Evolutionary conservation across 2,888 invertebrate species (phyloP).

Genomic region (Clepsis dumicolana): DNA sequence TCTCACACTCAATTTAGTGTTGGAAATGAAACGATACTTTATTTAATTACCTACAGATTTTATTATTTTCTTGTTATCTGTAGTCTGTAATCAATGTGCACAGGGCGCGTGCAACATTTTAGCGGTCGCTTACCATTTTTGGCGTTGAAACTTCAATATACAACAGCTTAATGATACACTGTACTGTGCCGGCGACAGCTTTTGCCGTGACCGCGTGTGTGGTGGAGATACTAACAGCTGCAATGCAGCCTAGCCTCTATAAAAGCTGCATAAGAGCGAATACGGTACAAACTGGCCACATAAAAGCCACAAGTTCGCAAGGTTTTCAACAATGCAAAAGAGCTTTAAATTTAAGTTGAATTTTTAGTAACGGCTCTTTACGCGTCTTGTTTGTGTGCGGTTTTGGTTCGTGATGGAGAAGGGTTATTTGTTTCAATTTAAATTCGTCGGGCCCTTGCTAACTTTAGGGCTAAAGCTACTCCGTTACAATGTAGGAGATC

Average conservation of each 20-base stretch:
- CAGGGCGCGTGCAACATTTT: background rate
- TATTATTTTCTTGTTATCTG: no score
- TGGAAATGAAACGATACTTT: no score
- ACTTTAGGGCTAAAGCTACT: no score
- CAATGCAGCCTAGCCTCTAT: slow-evolving; percentile 4
- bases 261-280: background rate
- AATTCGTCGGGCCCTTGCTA: no score
- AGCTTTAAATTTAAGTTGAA: slow-evolving; percentile 30
- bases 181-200: slow-evolving; percentile 37
- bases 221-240: slow-evolving; percentile 20
- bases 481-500: no score
- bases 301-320: slow-evolving; percentile 28
- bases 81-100: no score
- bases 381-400: slow-evolving; percentile 7
- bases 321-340: slow-evolving; percentile 36
- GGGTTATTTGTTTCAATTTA: no score
- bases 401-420: slow-evolving; percentile 6
- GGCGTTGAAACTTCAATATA: slow-evolving; percentile 1
- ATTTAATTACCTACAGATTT: no score
- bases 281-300: background rate
- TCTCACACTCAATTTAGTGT: no score
- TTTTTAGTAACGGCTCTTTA: slow-evolving; percentile 27
- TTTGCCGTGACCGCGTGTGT: slow-evolving; percentile 39
- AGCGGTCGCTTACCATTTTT: slow-evolving; percentile 1
- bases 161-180: slow-evolving; percentile 32